Percentiles rank a stretch among this genome's conserved stretches.
Conservation (phyloP, 2,113 vertebrate species). For the Dromiciops gliroides region DNA sequence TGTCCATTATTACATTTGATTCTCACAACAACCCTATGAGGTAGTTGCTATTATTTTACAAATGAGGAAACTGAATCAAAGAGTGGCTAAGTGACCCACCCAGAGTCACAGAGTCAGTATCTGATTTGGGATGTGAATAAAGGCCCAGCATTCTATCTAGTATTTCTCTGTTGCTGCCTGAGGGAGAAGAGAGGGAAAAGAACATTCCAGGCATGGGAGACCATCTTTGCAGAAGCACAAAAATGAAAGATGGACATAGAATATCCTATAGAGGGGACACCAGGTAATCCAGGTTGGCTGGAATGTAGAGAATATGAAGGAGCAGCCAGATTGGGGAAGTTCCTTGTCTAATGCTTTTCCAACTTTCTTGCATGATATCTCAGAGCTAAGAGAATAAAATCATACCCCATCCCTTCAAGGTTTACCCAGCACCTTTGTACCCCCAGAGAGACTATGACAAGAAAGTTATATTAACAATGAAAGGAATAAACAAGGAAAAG, state of each 20-base stretch:
- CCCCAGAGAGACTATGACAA: not conserved
- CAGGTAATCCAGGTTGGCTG: not conserved
- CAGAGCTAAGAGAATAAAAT: not conserved
- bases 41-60: not conserved
- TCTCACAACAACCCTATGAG: not conserved
- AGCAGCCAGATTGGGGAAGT: not conserved
- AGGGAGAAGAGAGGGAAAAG: not conserved
- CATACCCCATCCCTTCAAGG: not conserved
- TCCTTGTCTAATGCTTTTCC: not conserved
- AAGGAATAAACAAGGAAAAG: slow-evolving; percentile 73
- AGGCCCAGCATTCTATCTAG: not conserved
- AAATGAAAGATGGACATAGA: not conserved
- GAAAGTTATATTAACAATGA: not conserved
- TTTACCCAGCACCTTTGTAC: not conserved
- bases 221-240: not conserved
- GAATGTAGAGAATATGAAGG: not conserved
- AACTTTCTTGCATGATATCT: not conserved
- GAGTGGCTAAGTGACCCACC: not conserved
- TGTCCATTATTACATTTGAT: not conserved
- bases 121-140: not conserved
- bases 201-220: not conserved
- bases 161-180: not conserved
- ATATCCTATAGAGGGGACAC: not conserved
- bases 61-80: not conserved
- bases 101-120: not conserved